Percentiles rank a stretch among this genome's conserved stretches.
Evolutionary conservation across 2,888 invertebrate species (phyloP).

Genomic region (Hemistola chrysoprasaria): DNA sequence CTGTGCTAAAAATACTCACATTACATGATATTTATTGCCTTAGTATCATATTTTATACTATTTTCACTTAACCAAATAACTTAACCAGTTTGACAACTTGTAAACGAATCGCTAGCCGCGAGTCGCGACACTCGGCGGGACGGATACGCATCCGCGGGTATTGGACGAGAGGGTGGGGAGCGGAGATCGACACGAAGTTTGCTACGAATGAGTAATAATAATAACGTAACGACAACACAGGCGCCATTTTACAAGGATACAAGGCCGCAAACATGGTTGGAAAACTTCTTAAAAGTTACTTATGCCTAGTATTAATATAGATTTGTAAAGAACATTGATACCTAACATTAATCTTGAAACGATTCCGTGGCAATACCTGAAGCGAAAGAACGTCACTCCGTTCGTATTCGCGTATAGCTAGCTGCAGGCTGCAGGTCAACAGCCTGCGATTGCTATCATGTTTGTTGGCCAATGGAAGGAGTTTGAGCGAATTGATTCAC

Average conservation of each 20-base stretch:
- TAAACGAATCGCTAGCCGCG: constrained; percentile 69
- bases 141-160: constrained; percentile 80
- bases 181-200: constrained; percentile 80
- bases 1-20: constrained; percentile 50
- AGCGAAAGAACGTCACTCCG: constrained; percentile 47
- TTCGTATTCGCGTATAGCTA: constrained; percentile 52
- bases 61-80: constrained; percentile 67
- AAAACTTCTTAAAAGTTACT: constrained; percentile 50
- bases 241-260: constrained; percentile 82
- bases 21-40: constrained; percentile 46
- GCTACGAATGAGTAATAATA: constrained; percentile 79
- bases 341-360: constrained; percentile 26
- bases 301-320: constrained; percentile 19
- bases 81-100: constrained; percentile 81
- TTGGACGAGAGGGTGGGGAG: constrained; percentile 57
- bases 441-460: constrained; percentile 69
- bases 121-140: constrained; percentile 71
- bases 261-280: constrained; percentile 72
- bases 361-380: constrained; percentile 34
- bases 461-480: constrained; percentile 57
- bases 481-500: constrained; percentile 46
- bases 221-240: constrained; percentile 66
- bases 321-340: constrained; percentile 20
- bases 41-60: constrained; percentile 50
- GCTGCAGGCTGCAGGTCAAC: constrained; percentile 64